Base-by-base conservation (phyloP, 2,888 invertebrate species). In the Eristalis arbustorum region DNA sequence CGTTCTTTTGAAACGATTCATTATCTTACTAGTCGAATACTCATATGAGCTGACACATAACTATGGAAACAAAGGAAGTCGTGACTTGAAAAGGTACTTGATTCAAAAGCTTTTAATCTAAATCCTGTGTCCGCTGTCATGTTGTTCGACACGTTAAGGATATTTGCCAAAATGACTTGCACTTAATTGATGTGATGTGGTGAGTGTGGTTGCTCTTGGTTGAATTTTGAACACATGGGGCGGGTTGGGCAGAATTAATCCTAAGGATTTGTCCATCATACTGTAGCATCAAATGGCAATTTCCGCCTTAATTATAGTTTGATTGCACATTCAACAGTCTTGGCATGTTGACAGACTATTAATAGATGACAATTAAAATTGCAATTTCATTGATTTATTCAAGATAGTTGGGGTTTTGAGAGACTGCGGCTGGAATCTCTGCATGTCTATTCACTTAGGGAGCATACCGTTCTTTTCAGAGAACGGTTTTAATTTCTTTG, bases 51-150 rank as follows among this genome's bases (percentile, higher is more conserved):
- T 23, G 23, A 37, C 49, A 74, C 69, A 56, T 73, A 61, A 81
- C 61, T 72, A 62, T 59, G 23, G 66, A 49, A 61, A 34, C 31
- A 61, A 76, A 42, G 42, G 11, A 56, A 56, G 72, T 18, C 37
- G 22, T 59, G 28, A 25, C 63, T 25, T n/a, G 62, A 14, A 67
- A 49, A 49, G 18, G 62, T 72, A 82, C 82, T 87, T 63, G 78
- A 78, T 73, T 84, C 63, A 64, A 88, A 78, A 77, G 83, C 88
- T 73, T 82, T 88, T 88, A 88, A 88, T 88, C 83, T 76, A 84
- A 80, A 76, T 84, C 73, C 75, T 73, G 34, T 84, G 88, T 88
- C 42, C 68, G 62, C 66, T 84, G 88, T 88, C 88, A 88, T 88
- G 88, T 88, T 75, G 72, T 84, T 83, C 22, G 72, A 62, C 78